phyloP scores from a whole-genome alignment of 2,113 vertebrate genomes.

The Ursus arctos region DNA sequence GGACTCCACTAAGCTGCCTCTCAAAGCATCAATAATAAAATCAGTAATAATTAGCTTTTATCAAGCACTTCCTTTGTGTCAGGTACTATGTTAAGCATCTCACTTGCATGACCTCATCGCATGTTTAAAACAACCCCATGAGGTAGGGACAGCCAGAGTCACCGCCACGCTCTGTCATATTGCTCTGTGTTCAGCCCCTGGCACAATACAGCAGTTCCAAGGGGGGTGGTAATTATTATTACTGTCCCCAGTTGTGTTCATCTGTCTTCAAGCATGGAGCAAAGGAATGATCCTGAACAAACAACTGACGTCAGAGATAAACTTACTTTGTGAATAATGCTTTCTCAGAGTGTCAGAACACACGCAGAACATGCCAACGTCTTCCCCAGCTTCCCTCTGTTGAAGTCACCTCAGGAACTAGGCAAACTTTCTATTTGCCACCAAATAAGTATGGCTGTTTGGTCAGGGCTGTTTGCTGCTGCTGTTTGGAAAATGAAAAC shows the following conservation, averaged over 20 bases:
- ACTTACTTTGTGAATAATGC: background rate
- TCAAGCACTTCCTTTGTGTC: background rate
- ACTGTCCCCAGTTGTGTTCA: background rate
- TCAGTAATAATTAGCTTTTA: background rate
- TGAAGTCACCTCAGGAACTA: background rate
- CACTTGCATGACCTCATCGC: background rate
- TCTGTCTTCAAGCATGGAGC: background rate
- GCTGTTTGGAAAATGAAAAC: constrained; percentile 63
- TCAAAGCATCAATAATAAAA: background rate
- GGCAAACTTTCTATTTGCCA: background rate
- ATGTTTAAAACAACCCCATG: background rate
- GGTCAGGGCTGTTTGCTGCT: constrained; percentile 29
- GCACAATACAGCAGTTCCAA: background rate
- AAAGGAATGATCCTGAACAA: background rate
- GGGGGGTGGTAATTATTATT: background rate
- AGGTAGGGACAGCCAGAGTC: background rate
- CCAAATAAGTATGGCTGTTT: background rate
- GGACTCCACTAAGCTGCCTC: background rate
- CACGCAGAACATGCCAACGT: background rate
- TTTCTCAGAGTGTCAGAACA: background rate
- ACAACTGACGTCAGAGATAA: background rate
- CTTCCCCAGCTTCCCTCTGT: background rate
- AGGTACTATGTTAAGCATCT: background rate
- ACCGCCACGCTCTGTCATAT: accelerated
- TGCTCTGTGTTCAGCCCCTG: background rate